phyloP scores from a whole-genome alignment of 2,888 invertebrate species.

The Sinohyriopsis cumingii region DNA sequence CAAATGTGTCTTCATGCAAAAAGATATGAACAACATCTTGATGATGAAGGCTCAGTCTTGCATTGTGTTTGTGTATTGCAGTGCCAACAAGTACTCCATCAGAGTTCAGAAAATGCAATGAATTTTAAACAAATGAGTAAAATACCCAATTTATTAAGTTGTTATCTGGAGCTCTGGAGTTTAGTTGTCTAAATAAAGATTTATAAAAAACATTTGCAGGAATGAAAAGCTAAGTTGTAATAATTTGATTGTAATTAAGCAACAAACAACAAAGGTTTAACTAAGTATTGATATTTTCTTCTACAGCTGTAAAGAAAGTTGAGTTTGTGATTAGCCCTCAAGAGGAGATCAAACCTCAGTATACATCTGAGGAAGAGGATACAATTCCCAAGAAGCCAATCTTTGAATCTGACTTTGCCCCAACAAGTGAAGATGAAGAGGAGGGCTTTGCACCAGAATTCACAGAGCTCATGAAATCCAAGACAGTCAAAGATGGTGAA shows the following conservation, averaged over 20 bases:
- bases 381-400: slow-evolving; percentile 39
- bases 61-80: too few species aligned
- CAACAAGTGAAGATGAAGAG: slow-evolving; percentile 50
- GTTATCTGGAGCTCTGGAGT: too few species aligned
- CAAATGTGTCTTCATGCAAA: too few species aligned
- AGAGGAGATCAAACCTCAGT: slow-evolving; percentile 13
- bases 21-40: too few species aligned
- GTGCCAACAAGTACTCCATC: too few species aligned
- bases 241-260: neutral
- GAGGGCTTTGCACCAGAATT: slow-evolving; percentile 84
- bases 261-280: neutral
- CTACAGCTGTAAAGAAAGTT: slow-evolving; percentile 26
- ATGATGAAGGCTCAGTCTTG: too few species aligned
- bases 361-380: slow-evolving; percentile 37
- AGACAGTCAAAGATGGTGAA: slow-evolving; percentile 93
- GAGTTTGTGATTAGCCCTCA: slow-evolving; percentile 28
- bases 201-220: too few species aligned
- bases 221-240: neutral
- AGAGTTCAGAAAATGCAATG: too few species aligned
- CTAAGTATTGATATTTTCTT: neutral
- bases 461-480: slow-evolving; percentile 81
- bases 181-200: too few species aligned
- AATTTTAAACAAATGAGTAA: too few species aligned
- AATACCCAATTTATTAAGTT: too few species aligned
- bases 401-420: slow-evolving; percentile 43